Evolutionary conservation across 2,888 invertebrate species (phyloP), one percentile per base, ranked within the genome.

Genomic region (Antheraea assamensis): DNA sequence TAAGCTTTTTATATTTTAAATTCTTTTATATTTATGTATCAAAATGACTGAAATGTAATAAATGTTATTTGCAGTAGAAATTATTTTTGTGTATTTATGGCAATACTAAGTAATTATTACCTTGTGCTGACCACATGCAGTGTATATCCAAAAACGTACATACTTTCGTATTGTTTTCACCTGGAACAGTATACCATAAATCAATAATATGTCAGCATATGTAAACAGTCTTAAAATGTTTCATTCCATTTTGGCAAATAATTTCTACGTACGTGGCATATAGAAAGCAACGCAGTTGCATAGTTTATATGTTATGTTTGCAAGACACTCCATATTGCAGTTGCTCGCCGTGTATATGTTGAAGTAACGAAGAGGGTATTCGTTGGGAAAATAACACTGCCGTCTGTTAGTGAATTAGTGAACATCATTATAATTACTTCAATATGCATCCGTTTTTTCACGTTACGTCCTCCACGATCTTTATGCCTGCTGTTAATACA

Each of bases 231-330:
- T 58, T 42, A 7, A 42, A 10, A 42, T 7, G 8, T 42, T 42
- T 42, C 7, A 58, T n/a, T 58, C 0, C 58, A n/a, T 17, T 58
- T 61, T 27, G 27, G 3, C 27, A 30, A 61, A 27, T 61, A 3
- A 27, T 4, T 15, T 55, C 17, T 19, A 86, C 88, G 84, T 80
- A 89, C 90, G 83, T n/a, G 89, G 90, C 90, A 90, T 88, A 70
- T 86, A 77, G 66, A 82, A 89, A 52, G 77, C 78, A 17, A 88
- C 87, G 72, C 90, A 90, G 0, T 75, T 74, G 73, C 90, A 90
- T 0, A 0, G 3, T 3, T 74, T 3, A 19, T 74, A 81, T 0
- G 88, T 88, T 17, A 80, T 81, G 68, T 88, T 87, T 0, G 89
- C 78, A 17, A 85, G 74, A 72, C 90, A 90, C 76, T 90, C 90